Percentiles rank a stretch among this genome's conserved stretches.
These are phyloP conservation scores for Melikaiella ostensackeni DNA, from an alignment of 2,888 invertebrate species.

Conservation along the genomic window DNA sequence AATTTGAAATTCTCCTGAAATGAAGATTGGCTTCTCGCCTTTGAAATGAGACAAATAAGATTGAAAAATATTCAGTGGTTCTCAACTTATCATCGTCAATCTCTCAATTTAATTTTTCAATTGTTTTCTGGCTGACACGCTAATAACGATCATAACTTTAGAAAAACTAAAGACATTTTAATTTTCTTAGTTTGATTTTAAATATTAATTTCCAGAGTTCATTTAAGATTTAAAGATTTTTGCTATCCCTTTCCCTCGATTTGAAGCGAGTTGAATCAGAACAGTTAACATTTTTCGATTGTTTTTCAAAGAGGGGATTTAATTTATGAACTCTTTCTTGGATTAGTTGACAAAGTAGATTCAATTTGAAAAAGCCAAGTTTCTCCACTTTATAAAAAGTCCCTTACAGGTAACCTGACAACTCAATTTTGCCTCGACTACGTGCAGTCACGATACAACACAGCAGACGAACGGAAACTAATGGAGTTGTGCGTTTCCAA, in stretches of 20 bases:
- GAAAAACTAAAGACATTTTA: too few relatives aligned
- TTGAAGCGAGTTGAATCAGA: too few relatives aligned
- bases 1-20: too few relatives aligned
- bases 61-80: background rate
- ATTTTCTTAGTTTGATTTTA: too few relatives aligned
- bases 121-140: too few relatives aligned
- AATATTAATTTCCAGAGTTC: too few relatives aligned
- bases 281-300: background rate
- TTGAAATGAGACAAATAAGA: too few relatives aligned
- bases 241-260: too few relatives aligned
- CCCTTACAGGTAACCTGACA: background rate
- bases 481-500: conserved; percentile 41
- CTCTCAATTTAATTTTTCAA: too few relatives aligned
- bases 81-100: background rate
- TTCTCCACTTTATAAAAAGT: background rate
- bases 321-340: background rate
- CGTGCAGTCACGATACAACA: background rate
- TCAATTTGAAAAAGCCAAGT: background rate
- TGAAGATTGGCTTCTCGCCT: too few relatives aligned
- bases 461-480: conserved; percentile 38
- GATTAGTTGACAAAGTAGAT: background rate
- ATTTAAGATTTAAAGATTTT: too few relatives aligned
- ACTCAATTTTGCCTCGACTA: conserved; percentile 11
- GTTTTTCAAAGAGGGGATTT: background rate
- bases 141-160: too few relatives aligned